These are phyloP conservation scores for Dasypolia templi DNA, from an alignment of 2,888 invertebrate genomes.

Conservation along the genomic window DNA sequence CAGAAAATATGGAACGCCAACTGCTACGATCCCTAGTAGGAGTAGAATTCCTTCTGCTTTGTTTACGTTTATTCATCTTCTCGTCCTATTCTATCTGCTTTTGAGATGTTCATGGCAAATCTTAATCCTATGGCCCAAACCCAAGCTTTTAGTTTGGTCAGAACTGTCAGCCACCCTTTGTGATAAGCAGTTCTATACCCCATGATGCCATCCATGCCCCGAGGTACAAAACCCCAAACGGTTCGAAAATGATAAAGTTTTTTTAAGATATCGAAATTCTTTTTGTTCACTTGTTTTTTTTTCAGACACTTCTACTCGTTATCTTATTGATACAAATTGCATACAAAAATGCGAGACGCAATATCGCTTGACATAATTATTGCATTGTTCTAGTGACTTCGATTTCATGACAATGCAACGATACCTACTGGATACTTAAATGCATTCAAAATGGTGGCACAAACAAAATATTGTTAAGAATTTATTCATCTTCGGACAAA, in stretches of 20 bases:
- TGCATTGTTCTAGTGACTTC: constrained; percentile 37
- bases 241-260: not conserved
- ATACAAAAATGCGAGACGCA: constrained; percentile 8
- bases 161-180: too few species aligned
- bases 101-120: not conserved
- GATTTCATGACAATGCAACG: constrained; percentile 18
- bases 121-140: not conserved
- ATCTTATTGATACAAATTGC: constrained; percentile 8
- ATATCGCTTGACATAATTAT: constrained; percentile 12
- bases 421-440: not conserved
- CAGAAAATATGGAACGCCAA: too few species aligned
- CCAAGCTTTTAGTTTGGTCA: too few species aligned
- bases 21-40: too few species aligned
- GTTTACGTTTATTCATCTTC: not conserved
- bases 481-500: not conserved
- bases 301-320: not conserved
- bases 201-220: too few species aligned
- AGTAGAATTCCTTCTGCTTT: too few species aligned
- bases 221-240: not conserved
- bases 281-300: not conserved
- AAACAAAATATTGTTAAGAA: not conserved
- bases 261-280: constrained; percentile 4
- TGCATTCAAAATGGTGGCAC: constrained; percentile 33
- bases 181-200: not conserved
- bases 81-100: not conserved